Evolutionary conservation across 1,140 invertebrate genomes (phyloP), one percentile per base, ranked within the genome.

Genomic region (Pseudomyrmex cubaensis): DNA sequence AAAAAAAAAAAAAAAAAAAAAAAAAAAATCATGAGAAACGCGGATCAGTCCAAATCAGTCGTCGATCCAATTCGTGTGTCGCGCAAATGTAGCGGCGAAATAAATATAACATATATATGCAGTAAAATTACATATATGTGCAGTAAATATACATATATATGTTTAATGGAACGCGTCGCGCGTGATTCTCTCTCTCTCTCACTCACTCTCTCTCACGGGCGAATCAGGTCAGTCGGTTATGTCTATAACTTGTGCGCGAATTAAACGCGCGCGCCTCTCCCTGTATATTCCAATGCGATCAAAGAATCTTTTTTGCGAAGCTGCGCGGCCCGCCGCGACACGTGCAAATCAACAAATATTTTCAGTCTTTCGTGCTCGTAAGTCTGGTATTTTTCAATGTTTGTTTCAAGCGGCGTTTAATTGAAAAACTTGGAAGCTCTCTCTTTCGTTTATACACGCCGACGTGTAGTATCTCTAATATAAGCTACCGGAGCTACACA

Each of bases 1-100:
- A 92, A 62, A 73, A 77, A 73, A 56, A 67, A n/a, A 66, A 35
- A 7, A 35, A 35, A 3, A 35, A 0, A 35, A 5, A 35, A 35
- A 7, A 86, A 77, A 66, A 61, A 25, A 56, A 50, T 61, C 17
- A 67, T 82, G 72, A 63, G 82, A 82, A 80, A 87, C 87, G 88
- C 90, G 89, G 93, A 93, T 94, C 91, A 93, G 92, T 94, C 93
- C 92, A 93, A 94, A 93, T 93, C 92, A 92, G 91, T 93, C 90
- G 80, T 92, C 89, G 76, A 85, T 86, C 69, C 86, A 85, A 89
- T 75, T 35, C 85, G 88, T 88, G 84, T 87, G 35, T 35, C 35
- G 35, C 85, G 84, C 84, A 67, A 74, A 61, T 35, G 35, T 80
- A 87, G 57, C 78, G 57, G 63, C 69, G 56, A 67, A 85, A 82